Percentiles rank a stretch among this genome's conserved stretches.
These are phyloP conservation scores for Sardinella longiceps DNA, from an alignment of 2,797 vertebrate species.

Conservation along the genomic window DNA sequence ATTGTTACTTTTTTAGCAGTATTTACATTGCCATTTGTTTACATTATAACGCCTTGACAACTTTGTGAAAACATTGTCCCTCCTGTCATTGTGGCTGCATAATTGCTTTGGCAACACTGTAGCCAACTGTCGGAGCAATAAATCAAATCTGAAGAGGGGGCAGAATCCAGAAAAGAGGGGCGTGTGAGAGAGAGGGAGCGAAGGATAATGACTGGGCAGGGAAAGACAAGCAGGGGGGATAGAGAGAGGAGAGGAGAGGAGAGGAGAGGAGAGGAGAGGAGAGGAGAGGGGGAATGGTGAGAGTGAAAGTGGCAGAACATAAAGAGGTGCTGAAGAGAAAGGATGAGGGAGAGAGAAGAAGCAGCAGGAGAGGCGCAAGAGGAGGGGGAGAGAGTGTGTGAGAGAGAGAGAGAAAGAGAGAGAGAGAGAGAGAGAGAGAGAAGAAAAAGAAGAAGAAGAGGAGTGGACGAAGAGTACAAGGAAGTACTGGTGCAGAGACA, in stretches of 20 bases:
- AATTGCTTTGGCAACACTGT: conserved; percentile 6
- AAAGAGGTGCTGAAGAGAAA: neutral
- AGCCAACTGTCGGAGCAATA: neutral
- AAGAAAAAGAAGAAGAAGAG: neutral
- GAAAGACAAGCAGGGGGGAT: neutral
- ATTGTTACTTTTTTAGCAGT: neutral
- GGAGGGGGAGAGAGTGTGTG: neutral
- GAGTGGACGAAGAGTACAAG: neutral
- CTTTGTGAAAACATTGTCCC: neutral
- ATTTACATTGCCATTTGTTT: neutral
- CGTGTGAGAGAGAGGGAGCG: neutral
- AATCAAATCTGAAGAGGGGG: conserved; percentile 11
- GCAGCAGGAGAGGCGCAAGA: neutral
- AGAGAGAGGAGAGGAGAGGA: neutral
- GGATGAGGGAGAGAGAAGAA: neutral
- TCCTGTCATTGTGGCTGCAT: conserved; percentile 21
- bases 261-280: conserved; percentile 12
- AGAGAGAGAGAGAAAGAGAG: neutral
- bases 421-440: neutral
- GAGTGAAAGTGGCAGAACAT: neutral
- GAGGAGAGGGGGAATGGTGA: neutral
- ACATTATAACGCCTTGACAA: neutral
- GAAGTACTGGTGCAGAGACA: neutral
- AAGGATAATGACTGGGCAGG: neutral
- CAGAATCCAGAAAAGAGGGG: neutral